phyloP scores from a whole-genome alignment of 2,888 invertebrate species.

The Silvanus unidentatus region DNA sequence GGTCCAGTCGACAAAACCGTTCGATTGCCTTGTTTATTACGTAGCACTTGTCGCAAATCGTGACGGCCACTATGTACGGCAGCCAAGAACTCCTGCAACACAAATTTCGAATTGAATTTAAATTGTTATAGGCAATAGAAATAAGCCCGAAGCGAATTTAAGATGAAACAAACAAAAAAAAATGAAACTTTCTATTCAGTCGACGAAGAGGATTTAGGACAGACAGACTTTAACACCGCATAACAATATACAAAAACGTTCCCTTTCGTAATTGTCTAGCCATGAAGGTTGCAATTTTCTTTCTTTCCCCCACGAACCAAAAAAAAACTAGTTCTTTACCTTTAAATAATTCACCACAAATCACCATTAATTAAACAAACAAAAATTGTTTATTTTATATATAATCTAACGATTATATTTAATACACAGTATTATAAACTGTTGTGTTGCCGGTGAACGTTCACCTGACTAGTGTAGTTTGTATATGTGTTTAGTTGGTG shows the following conservation, averaged over 20 bases:
- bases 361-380: background rate
- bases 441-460: slow-evolving; percentile 20
- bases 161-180: too few relatives aligned
- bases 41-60: slow-evolving; percentile 66
- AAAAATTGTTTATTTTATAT: background rate
- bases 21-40: slow-evolving; percentile 50
- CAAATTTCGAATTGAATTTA: too few relatives aligned
- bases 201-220: too few relatives aligned
- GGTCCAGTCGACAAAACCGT: slow-evolving; percentile 62
- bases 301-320: too few relatives aligned
- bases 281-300: slow-evolving; percentile 14
- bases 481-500: background rate
- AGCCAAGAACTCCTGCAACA: slow-evolving; percentile 68
- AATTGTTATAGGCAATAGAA: too few relatives aligned
- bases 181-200: too few relatives aligned
- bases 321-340: too few relatives aligned
- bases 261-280: slow-evolving; percentile 17
- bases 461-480: slow-evolving; percentile 21
- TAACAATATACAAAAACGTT: slow-evolving; percentile 8
- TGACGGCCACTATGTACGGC: slow-evolving; percentile 61
- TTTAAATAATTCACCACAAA: background rate
- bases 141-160: too few relatives aligned
- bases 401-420: background rate
- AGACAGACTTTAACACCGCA: too few relatives aligned
- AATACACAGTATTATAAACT: too few relatives aligned